Percentiles rank a stretch among this genome's conserved stretches.
Evolutionary conservation across 2,888 invertebrate species (phyloP).

Genomic region (Ochropacha duplaris): DNA sequence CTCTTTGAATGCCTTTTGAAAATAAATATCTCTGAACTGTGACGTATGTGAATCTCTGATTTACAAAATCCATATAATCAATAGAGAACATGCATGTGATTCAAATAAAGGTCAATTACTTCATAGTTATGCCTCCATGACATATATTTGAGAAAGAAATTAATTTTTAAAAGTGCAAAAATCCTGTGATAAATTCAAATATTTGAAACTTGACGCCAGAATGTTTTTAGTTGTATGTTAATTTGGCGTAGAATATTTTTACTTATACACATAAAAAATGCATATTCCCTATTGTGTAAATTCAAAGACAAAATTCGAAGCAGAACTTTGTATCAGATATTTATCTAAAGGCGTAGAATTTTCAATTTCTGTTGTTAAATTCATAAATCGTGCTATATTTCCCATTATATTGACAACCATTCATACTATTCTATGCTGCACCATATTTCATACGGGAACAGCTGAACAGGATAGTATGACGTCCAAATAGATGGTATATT

Average conservation of each 20-base stretch:
- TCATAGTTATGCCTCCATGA: too few relatives aligned
- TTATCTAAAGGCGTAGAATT: background rate
- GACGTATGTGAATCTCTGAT: conserved; percentile 15
- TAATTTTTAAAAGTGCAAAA: too few relatives aligned
- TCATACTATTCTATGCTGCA: background rate
- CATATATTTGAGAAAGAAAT: too few relatives aligned
- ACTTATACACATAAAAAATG: too few relatives aligned
- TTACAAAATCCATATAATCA: background rate
- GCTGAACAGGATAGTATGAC: background rate
- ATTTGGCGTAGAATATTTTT: too few relatives aligned
- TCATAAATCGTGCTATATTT: conserved; percentile 1
- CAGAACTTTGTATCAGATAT: background rate
- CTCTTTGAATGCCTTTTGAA: conserved; percentile 68
- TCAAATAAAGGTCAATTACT: too few relatives aligned
- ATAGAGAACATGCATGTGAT: too few relatives aligned
- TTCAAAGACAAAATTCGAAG: background rate
- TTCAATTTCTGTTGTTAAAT: background rate
- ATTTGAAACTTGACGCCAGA: too few relatives aligned
- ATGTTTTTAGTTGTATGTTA: too few relatives aligned
- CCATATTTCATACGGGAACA: background rate
- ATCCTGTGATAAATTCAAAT: too few relatives aligned
- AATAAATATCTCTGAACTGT: conserved; percentile 7
- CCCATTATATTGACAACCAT: background rate
- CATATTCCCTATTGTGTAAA: too few relatives aligned
- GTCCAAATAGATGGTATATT: background rate